Conservation (phyloP, 2,797 vertebrate species). For the Notoglanidium macrostoma region DNA sequence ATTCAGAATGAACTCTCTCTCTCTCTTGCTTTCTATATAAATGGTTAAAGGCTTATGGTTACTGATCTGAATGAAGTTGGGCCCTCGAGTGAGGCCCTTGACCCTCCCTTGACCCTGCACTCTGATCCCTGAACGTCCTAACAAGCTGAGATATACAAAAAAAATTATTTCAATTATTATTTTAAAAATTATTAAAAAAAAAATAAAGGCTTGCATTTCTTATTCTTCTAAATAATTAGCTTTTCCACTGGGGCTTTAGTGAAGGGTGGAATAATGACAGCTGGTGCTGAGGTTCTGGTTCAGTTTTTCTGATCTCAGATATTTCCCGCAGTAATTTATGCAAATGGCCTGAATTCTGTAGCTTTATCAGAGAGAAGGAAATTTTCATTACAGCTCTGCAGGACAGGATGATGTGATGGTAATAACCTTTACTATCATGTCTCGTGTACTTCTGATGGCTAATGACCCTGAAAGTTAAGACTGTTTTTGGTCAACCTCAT, state of each 20-base stretch:
- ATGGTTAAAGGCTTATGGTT: too few relatives aligned
- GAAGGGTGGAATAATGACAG: background rate
- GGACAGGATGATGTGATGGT: background rate
- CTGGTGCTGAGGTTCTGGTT: background rate
- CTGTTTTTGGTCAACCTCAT: background rate
- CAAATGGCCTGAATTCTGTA: background rate
- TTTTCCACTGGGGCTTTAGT: background rate
- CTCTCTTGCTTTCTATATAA: background rate
- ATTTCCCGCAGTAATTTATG: background rate
- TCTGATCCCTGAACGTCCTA: too few relatives aligned
- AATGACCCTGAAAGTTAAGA: background rate
- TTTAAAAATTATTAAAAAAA: background rate
- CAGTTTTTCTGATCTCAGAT: background rate
- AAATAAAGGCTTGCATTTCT: background rate
- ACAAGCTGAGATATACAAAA: background rate
- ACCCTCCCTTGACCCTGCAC: too few relatives aligned
- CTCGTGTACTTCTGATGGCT: background rate
- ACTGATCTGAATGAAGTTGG: too few relatives aligned
- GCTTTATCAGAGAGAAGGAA: background rate
- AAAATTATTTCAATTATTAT: background rate
- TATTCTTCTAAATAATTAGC: background rate
- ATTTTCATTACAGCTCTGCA: background rate
- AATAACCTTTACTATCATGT: background rate
- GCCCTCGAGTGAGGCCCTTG: too few relatives aligned
- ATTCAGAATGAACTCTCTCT: background rate